A percentile compares a stretch with the other conserved stretches of the same genome.
Conservation (phyloP, 1,140 invertebrate species). For the Drosophila ambigua region DNA sequence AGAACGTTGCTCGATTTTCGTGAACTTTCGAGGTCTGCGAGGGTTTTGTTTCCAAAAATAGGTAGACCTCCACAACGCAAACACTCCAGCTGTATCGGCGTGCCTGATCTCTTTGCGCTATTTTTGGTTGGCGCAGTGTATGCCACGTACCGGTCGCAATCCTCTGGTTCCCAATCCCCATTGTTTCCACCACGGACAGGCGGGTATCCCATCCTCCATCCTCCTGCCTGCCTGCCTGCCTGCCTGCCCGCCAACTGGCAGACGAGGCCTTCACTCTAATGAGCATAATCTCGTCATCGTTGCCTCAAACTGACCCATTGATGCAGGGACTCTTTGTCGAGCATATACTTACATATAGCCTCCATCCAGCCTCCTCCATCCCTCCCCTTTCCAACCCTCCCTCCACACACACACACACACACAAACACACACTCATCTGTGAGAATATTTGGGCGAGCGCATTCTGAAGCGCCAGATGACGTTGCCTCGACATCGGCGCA, state of each 20-base stretch:
- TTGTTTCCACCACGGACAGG: too few species aligned
- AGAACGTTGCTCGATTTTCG: too few species aligned
- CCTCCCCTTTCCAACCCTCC: constrained; percentile 27
- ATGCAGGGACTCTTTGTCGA: constrained; percentile 48
- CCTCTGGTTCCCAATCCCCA: too few species aligned
- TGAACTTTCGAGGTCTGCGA: too few species aligned
- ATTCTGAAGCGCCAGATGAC: constrained; percentile 47
- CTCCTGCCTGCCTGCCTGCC: background rate
- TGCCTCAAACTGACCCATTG: constrained; percentile 49
- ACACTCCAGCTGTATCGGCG: too few species aligned
- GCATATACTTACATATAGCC: too few species aligned
- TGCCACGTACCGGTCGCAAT: too few species aligned
- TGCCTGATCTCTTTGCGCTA: too few species aligned
- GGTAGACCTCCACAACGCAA: too few species aligned
- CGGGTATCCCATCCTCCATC: background rate
- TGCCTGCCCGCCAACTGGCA: background rate
- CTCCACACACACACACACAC: background rate
- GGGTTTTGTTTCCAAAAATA: too few species aligned
- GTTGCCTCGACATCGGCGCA: constrained; percentile 44
- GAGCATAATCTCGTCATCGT: constrained; percentile 50
- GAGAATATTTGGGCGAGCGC: background rate
- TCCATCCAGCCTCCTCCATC: too few species aligned
- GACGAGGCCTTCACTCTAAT: constrained; percentile 38
- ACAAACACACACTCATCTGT: constrained; percentile 1
- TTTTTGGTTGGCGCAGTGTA: too few species aligned